These are phyloP conservation scores for Drosophila repletoides DNA, from an alignment of 1,140 invertebrate species.

Conservation along the genomic window DNA sequence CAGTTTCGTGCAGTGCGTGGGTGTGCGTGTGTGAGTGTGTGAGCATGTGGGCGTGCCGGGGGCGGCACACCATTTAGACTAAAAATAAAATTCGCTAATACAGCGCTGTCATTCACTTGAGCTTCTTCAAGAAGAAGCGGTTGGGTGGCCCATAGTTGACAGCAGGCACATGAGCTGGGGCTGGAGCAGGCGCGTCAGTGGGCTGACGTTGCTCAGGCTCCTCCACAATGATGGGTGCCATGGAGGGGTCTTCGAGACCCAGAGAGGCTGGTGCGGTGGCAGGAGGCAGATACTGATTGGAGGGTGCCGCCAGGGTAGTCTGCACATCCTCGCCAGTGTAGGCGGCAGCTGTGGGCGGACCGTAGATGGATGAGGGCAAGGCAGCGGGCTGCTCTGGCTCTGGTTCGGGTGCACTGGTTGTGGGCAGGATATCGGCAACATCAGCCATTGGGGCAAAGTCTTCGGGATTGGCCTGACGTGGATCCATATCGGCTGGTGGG, in stretches of 20 bases:
- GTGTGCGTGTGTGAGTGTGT: slow-evolving; percentile 32
- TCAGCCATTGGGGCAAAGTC: slow-evolving; percentile 60
- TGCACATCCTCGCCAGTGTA: slow-evolving; percentile 65
- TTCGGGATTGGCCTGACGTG: slow-evolving; percentile 58
- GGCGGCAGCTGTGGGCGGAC: slow-evolving; percentile 59
- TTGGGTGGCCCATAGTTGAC: slow-evolving; percentile 70
- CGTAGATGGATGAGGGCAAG: slow-evolving; percentile 51
- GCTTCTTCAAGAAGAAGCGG: slow-evolving; percentile 75
- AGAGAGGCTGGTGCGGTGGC: slow-evolving; percentile 51
- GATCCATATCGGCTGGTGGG: slow-evolving; percentile 81
- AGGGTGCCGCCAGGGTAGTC: slow-evolving; percentile 59
- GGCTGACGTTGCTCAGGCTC: slow-evolving; percentile 58
- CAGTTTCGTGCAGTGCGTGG: slow-evolving; percentile 40
- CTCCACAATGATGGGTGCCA: slow-evolving; percentile 69
- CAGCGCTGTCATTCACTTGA: slow-evolving; percentile 44
- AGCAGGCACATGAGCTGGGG: slow-evolving; percentile 55
- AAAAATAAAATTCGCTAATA: slow-evolving; percentile 43
- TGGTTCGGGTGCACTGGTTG: slow-evolving; percentile 61
- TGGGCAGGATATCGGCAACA: slow-evolving; percentile 56
- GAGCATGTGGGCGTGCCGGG: slow-evolving; percentile 2
- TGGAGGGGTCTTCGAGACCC: slow-evolving; percentile 53
- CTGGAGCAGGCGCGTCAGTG: slow-evolving; percentile 18
- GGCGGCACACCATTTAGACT: slow-evolving; percentile 59
- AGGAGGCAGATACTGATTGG: slow-evolving; percentile 73
- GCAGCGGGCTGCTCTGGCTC: slow-evolving; percentile 63